A percentile compares a stretch with the other conserved stretches of the same genome.
phyloP scores from a whole-genome alignment of 2,888 invertebrate genomes.

The Girardia tigrina region DNA sequence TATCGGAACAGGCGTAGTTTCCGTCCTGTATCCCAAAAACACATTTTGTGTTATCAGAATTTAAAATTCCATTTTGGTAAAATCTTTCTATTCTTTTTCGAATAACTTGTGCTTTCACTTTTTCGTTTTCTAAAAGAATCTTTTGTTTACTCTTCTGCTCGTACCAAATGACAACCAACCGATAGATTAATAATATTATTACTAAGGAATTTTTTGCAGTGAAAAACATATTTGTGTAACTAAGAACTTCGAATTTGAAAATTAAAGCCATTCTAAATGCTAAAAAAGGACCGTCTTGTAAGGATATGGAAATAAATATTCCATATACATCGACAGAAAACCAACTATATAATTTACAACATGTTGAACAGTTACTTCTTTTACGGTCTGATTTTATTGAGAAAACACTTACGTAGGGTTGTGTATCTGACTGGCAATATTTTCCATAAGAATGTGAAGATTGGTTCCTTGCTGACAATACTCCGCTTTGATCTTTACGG shows the following conservation, averaged over 20 bases:
- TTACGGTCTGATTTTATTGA: conserved; percentile 17
- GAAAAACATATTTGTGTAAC: conserved; percentile 89
- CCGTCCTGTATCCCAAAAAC: background rate
- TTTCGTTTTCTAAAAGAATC: background rate
- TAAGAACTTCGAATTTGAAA: conserved; percentile 71
- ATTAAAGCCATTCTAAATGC: conserved; percentile 70
- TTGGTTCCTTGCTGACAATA: conserved; percentile 35
- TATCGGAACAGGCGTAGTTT: background rate
- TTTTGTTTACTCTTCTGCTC: background rate
- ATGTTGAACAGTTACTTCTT: background rate
- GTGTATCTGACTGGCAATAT: conserved; percentile 40
- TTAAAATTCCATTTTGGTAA: background rate
- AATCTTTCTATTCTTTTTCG: background rate
- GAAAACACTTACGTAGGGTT: conserved; percentile 31
- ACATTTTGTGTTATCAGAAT: background rate
- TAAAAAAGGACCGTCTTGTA: conserved; percentile 71
- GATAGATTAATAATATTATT: conserved; percentile 69
- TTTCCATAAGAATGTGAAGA: conserved; percentile 37
- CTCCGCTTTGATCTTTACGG: conserved; percentile 44
- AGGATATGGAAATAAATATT: conserved; percentile 69
- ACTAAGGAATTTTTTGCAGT: conserved; percentile 79
- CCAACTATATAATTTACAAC: conserved; percentile 56
- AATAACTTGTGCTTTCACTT: background rate
- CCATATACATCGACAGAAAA: conserved; percentile 72
- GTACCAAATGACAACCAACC: conserved; percentile 54